Evolutionary conservation across 2,113 vertebrate genomes (phyloP), one percentile per base, ranked within the genome.

Genomic region (Trochalopteron elliotii): DNA sequence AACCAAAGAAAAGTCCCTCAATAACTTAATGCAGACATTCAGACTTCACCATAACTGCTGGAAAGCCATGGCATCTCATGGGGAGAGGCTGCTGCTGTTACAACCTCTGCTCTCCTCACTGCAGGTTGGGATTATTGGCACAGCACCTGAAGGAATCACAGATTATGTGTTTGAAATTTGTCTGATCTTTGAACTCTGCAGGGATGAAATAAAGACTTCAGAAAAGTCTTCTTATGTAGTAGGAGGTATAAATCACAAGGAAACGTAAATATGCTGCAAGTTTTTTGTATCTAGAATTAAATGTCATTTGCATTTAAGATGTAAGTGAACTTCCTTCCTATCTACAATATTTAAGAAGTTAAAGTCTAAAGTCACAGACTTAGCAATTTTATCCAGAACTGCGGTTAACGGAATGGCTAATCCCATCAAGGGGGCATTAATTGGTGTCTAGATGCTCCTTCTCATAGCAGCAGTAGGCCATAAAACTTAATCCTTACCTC

Each of bases 341-440:
- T 87, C 94, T 91, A 78, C 89, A 94, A 88, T 82, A 95, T 95
- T 97, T 95, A 77, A 94, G 87, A 97, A 92, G 89, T 81, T 85
- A 55, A 92, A 94, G 67, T 92, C 92, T 79, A 25, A 96, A 97
- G 95, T 94, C 93, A 97, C 93, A 95, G 89, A 92, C 52, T 68
- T 83, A 40, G 91, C 94, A 83, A 79, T 95, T 97, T 91, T 92
- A 63, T 95, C 89, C 70, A 44, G 83, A 95, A 92, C 10, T 91
- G 96, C 44, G 50, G 97, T 94, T 97, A 97, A 91, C 9, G 56
- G 96, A 69, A 83, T 47, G 95, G 91, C 95, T 98, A 94, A 97
- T 96, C 96, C 97, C 83, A 93, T 92, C 97, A 93, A 96, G 94
- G 96, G 92, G 92, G 83, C 79, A 40, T 90, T 97, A 96, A 97